Percentiles rank a stretch among this genome's conserved stretches.
Evolutionary conservation across 2,113 vertebrate species (phyloP).

Genomic region (Aegithalos caudatus): DNA sequence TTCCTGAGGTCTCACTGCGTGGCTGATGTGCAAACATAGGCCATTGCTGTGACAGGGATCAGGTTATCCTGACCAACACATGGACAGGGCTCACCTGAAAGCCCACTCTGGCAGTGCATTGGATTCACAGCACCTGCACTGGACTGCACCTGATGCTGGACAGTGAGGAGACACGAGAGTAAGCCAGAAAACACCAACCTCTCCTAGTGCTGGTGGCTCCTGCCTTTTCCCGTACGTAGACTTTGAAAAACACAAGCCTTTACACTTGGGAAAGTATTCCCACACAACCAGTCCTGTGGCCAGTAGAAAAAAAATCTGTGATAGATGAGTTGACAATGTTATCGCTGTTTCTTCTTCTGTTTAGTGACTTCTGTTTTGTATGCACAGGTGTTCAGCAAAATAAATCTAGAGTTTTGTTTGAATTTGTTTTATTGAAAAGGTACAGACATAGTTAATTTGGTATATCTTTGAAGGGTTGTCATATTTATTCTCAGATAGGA

Average conservation of each 20-base stretch:
- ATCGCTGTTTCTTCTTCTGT: neutral
- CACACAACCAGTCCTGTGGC: neutral
- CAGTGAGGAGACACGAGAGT: neutral
- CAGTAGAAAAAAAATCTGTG: neutral
- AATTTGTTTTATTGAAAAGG: neutral
- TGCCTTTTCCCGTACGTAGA: neutral
- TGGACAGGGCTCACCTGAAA: accelerated
- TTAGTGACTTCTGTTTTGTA: neutral
- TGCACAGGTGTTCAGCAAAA: neutral
- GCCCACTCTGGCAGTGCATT: accelerated
- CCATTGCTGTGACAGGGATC: neutral
- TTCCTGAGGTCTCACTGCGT: accelerated
- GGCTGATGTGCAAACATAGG: neutral
- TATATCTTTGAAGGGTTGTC: conserved; percentile 32
- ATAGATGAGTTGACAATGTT: neutral
- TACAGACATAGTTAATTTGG: conserved; percentile 20
- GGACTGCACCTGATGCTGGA: neutral
- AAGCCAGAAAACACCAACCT: neutral
- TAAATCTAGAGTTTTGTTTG: neutral
- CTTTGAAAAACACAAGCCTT: neutral
- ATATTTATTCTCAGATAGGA: conserved; percentile 35
- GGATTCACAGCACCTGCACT: accelerated
- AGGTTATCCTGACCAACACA: neutral
- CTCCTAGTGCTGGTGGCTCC: neutral
- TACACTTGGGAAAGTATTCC: neutral